A percentile compares a stretch with the other conserved stretches of the same genome.
phyloP scores from a whole-genome alignment of 2,888 invertebrate species.

The Zele albiditarsus region DNA sequence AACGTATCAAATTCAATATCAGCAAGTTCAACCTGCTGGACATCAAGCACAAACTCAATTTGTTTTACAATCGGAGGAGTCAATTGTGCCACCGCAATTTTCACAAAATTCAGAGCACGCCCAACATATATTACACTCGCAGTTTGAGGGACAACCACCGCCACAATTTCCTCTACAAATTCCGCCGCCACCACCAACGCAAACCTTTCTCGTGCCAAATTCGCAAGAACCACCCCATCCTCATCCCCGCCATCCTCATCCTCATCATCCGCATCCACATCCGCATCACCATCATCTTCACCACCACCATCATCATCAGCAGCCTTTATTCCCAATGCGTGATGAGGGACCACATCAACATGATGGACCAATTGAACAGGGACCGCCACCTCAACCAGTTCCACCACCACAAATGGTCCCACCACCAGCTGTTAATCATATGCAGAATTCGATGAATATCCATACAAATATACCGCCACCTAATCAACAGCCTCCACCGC shows the following conservation, averaged over 20 bases:
- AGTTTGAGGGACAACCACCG: conserved; percentile 65
- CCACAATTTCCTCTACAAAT: conserved; percentile 64
- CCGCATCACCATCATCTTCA: conserved; percentile 65
- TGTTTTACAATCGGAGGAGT: conserved; percentile 67
- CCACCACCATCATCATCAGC: conserved; percentile 48
- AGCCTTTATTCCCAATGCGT: conserved; percentile 38
- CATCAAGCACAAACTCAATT: conserved; percentile 68
- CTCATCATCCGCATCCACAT: conserved; percentile 59
- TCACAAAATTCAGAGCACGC: conserved; percentile 66
- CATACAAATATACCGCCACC: conserved; percentile 69
- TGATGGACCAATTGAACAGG: conserved; percentile 72
- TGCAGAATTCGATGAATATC: conserved; percentile 67
- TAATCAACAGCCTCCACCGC: conserved; percentile 59
- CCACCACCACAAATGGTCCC: conserved; percentile 71
- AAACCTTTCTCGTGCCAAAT: conserved; percentile 65
- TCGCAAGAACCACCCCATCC: conserved; percentile 61
- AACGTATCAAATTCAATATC: conserved; percentile 70
- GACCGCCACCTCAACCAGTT: conserved; percentile 73
- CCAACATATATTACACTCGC: conserved; percentile 62
- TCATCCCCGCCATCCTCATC: conserved; percentile 53
- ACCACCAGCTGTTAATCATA: conserved; percentile 64
- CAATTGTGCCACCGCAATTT: conserved; percentile 60
- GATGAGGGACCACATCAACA: conserved; percentile 72
- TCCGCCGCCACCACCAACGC: conserved; percentile 64
- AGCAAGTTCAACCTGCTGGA: conserved; percentile 63